Evolutionary conservation across 2,113 vertebrate species (phyloP).

Genomic region (Hemicordylus capensis): DNA sequence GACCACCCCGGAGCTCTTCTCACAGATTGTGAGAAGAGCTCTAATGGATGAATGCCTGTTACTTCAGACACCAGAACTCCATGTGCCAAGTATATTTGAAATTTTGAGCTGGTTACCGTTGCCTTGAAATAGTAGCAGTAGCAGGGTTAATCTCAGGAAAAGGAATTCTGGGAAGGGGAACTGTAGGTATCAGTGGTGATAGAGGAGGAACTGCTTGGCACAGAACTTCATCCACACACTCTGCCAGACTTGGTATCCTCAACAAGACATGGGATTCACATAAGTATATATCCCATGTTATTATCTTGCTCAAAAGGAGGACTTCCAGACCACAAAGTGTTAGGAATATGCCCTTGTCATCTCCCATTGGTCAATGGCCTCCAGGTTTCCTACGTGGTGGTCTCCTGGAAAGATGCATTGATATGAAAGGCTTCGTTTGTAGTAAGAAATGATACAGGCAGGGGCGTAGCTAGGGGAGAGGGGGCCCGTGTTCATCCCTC

Average conservation of each 20-base stretch:
- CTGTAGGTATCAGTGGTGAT: not conserved
- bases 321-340: not conserved
- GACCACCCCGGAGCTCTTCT: too few relatives aligned
- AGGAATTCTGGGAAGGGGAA: not conserved
- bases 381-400: not conserved
- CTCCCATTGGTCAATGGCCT: not conserved
- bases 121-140: not conserved
- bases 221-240: too few relatives aligned
- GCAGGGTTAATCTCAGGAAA: not conserved
- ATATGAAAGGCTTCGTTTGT: not conserved
- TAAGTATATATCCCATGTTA: not conserved
- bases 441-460: not conserved
- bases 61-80: not conserved
- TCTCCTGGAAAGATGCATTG: not conserved
- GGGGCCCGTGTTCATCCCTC: too few relatives aligned
- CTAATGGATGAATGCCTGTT: not conserved
- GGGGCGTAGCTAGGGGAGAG: too few relatives aligned
- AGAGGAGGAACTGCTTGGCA: not conserved
- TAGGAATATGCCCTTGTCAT: not conserved
- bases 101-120: not conserved
- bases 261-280: not conserved
- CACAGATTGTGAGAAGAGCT: too few relatives aligned
- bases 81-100: not conserved
- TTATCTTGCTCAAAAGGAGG: not conserved
- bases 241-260: too few relatives aligned